These are phyloP conservation scores for Philypnodon macrostomus DNA, from an alignment of 2,797 vertebrate species.

Conservation along the genomic window DNA sequence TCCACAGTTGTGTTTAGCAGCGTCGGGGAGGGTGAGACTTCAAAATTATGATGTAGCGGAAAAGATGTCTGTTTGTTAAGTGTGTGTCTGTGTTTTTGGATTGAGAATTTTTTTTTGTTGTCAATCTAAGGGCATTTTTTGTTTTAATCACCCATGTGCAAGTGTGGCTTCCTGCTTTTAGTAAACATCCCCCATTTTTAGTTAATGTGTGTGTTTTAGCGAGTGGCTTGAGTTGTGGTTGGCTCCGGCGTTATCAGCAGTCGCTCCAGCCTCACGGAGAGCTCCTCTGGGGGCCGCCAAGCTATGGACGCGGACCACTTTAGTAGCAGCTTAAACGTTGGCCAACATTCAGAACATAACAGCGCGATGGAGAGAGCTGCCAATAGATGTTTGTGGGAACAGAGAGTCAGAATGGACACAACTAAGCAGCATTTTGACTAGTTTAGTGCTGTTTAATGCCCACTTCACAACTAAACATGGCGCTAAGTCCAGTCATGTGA, in stretches of 20 bases:
- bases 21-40: slow-evolving; percentile 35
- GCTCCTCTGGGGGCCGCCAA: slow-evolving; percentile 44
- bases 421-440: slow-evolving; percentile 14
- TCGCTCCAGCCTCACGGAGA: slow-evolving; percentile 48
- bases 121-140: slow-evolving; percentile 22
- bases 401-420: neutral
- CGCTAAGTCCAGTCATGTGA: no score
- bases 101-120: slow-evolving; percentile 26
- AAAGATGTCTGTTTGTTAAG: slow-evolving; percentile 63
- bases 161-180: slow-evolving; percentile 19
- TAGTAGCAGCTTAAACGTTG: slow-evolving; percentile 36
- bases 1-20: slow-evolving; percentile 47
- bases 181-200: slow-evolving; percentile 13
- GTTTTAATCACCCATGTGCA: slow-evolving; percentile 28
- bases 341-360: slow-evolving; percentile 28
- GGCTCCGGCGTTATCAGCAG: slow-evolving; percentile 62
- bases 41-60: slow-evolving; percentile 72
- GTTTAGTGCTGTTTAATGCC: slow-evolving; percentile 5
- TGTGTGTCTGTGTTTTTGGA: slow-evolving; percentile 23
- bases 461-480: slow-evolving; percentile 26
- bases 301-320: slow-evolving; percentile 20
- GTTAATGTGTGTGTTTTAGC: slow-evolving; percentile 29
- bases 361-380: slow-evolving; percentile 13
- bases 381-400: slow-evolving; percentile 36
- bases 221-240: slow-evolving; percentile 39